Evolutionary conservation across 2,797 vertebrate species (phyloP).

Genomic region (Prunella strophiata): DNA sequence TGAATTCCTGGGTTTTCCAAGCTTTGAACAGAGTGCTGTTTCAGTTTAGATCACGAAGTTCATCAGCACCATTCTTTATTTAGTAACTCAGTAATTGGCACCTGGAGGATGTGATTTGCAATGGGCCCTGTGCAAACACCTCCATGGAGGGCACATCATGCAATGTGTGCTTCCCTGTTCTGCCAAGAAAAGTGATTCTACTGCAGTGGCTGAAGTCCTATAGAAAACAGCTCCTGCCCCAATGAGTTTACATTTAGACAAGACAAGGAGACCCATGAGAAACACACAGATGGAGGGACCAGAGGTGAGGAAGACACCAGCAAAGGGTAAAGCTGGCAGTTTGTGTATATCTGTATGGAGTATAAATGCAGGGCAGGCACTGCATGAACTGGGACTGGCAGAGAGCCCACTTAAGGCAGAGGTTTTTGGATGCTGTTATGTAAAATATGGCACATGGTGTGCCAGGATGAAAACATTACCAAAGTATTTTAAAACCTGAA

Average conservation of each 20-base stretch:
- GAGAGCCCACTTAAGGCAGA: background rate
- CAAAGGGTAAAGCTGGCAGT: background rate
- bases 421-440: background rate
- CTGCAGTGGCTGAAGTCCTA: background rate
- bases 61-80: background rate
- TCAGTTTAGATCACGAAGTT: background rate
- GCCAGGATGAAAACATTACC: background rate
- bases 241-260: background rate
- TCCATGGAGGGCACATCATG: background rate
- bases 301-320: background rate
- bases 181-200: background rate
- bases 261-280: background rate
- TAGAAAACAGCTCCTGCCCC: background rate
- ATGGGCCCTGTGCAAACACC: background rate
- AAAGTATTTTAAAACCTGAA: background rate
- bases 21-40: background rate
- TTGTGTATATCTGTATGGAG: background rate
- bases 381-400: background rate
- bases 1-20: background rate
- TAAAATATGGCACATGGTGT: background rate
- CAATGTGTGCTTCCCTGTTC: background rate
- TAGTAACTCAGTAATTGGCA: background rate
- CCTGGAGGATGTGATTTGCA: background rate
- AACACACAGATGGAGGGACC: background rate
- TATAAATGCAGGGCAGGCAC: background rate